Conservation (phyloP, 2,113 vertebrate species). For the Copsychus sechellarum region DNA sequence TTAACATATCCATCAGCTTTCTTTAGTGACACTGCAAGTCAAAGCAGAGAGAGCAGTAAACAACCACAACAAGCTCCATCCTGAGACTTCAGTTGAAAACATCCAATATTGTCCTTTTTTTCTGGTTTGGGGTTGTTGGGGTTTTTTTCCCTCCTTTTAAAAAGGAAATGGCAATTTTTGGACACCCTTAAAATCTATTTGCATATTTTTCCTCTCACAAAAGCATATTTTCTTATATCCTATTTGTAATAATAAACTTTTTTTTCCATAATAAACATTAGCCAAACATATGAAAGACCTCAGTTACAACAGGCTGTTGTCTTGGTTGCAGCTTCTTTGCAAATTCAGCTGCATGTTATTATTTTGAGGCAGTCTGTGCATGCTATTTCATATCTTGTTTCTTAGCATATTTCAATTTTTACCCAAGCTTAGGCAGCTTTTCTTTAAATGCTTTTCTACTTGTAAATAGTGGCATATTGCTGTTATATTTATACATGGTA, state of each 20-base stretch:
- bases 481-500: neutral
- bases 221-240: neutral
- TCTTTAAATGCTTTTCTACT: neutral
- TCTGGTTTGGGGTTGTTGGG: too few relatives aligned
- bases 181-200: neutral
- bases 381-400: neutral
- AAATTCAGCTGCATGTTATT: neutral
- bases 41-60: neutral
- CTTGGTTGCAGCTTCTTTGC: neutral
- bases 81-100: neutral
- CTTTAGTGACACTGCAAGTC: neutral
- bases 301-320: neutral
- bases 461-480: neutral
- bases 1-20: neutral
- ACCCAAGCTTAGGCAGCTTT: neutral
- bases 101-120: neutral
- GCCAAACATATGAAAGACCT: neutral
- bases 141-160: neutral
- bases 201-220: neutral
- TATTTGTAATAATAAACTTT: neutral
- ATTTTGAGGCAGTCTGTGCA: neutral
- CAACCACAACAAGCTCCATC: neutral
- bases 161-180: neutral
- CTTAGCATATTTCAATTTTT: neutral
- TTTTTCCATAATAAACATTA: neutral